Conservation (phyloP, 2,888 invertebrate genomes). For the Sarcophaga carnaria region DNA sequence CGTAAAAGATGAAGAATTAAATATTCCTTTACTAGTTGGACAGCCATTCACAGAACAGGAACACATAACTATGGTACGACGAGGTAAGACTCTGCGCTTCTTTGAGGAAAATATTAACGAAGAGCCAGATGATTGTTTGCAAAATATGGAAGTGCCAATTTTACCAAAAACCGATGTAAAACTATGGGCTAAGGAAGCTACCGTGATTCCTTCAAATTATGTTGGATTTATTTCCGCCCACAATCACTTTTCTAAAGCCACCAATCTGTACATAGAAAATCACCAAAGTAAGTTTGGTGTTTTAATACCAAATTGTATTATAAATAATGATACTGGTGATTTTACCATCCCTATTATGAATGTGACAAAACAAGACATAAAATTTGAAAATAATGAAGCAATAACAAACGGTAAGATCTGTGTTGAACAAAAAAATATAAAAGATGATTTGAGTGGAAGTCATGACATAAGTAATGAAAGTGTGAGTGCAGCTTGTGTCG, state of each 20-base stretch:
- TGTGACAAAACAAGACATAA: no score
- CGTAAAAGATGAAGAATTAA: conserved; percentile 47
- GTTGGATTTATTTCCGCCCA: conserved; percentile 55
- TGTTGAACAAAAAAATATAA: no score
- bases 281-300: conserved; percentile 47
- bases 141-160: conserved; percentile 47
- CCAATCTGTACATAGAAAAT: conserved; percentile 43
- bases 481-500: no score
- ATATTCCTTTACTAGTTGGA: conserved; percentile 56
- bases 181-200: conserved; percentile 56
- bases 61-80: conserved; percentile 58
- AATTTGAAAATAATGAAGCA: no score
- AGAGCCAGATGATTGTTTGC: conserved; percentile 49
- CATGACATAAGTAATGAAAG: no score
- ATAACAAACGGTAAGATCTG: no score
- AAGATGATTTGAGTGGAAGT: no score
- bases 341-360: conserved; percentile 43
- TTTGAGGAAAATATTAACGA: conserved; percentile 54
- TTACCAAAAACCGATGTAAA: conserved; percentile 54
- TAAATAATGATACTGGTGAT: conserved; percentile 44
- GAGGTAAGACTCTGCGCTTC: conserved; percentile 54
- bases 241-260: conserved; percentile 4
- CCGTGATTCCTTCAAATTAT: conserved; percentile 60
- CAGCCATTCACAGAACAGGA: conserved; percentile 62
- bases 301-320: conserved; percentile 44